A percentile compares a stretch with the other conserved stretches of the same genome.
These are phyloP conservation scores for Theocolax elegans DNA, from an alignment of 1,140 invertebrate genomes.

Conservation along the genomic window DNA sequence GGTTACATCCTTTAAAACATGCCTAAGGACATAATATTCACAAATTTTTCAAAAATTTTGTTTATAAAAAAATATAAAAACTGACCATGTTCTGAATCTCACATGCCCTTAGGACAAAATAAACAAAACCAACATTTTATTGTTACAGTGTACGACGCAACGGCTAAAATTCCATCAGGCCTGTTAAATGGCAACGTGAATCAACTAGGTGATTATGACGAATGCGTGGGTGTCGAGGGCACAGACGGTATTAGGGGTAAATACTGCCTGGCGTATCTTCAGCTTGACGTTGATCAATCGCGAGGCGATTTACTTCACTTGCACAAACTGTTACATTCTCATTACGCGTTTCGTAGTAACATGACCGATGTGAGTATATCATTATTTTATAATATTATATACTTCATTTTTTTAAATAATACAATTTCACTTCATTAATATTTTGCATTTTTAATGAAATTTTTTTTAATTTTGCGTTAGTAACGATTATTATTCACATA, in stretches of 20 bases:
- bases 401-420: no score
- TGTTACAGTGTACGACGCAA: constrained; percentile 71
- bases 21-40: no score
- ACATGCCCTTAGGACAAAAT: no score
- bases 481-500: no score
- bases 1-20: no score
- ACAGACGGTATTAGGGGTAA: constrained; percentile 67
- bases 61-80: no score
- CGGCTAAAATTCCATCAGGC: constrained; percentile 72
- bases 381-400: constrained; percentile 5
- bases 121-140: no score
- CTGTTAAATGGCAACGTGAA: constrained; percentile 74
- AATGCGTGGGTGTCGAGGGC: constrained; percentile 67
- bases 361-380: constrained; percentile 73
- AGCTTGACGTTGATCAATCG: constrained; percentile 66
- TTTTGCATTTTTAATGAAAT: neutral
- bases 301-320: constrained; percentile 67
- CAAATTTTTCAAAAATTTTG: no score
- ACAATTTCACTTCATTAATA: no score
- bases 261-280: constrained; percentile 73
- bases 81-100: no score
- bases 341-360: constrained; percentile 73
- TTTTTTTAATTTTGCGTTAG: no score
- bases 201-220: constrained; percentile 74
- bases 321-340: constrained; percentile 72